Percentiles rank a stretch among this genome's conserved stretches.
phyloP scores from a whole-genome alignment of 2,888 invertebrate species.

The Dryococelus australis region DNA sequence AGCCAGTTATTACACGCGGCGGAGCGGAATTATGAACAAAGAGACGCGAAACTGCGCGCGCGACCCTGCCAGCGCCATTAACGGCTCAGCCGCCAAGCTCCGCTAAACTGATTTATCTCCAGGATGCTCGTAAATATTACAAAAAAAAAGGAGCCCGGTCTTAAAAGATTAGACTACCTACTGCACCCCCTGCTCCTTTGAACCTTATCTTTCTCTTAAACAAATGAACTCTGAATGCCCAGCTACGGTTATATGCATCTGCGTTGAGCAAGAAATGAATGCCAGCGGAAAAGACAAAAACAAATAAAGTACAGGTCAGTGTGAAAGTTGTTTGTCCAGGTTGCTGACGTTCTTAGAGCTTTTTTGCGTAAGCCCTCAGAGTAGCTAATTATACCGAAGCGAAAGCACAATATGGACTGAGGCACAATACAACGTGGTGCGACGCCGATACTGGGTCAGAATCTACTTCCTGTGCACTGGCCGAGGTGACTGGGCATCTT shows the following conservation, averaged over 20 bases:
- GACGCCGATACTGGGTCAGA: too few relatives aligned
- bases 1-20: neutral
- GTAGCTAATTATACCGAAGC: too few relatives aligned
- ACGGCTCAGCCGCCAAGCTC: neutral
- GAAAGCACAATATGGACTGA: too few relatives aligned
- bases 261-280: neutral
- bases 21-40: constrained; percentile 10
- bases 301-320: neutral
- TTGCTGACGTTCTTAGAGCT: neutral
- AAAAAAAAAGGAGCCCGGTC: neutral
- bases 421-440: too few relatives aligned
- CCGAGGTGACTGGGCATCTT: too few relatives aligned
- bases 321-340: neutral
- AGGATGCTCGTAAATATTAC: neutral
- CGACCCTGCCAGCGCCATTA: neutral
- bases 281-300: neutral
- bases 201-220: neutral
- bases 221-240: neutral
- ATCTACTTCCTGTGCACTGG: too few relatives aligned
- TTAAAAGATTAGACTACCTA: too few relatives aligned
- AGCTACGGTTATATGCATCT: neutral
- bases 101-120: constrained; percentile 6
- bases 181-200: too few relatives aligned
- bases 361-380: too few relatives aligned
- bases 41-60: neutral